Evolutionary conservation across 2,888 invertebrate species (phyloP).

Genomic region (Steinernema scapterisci): DNA sequence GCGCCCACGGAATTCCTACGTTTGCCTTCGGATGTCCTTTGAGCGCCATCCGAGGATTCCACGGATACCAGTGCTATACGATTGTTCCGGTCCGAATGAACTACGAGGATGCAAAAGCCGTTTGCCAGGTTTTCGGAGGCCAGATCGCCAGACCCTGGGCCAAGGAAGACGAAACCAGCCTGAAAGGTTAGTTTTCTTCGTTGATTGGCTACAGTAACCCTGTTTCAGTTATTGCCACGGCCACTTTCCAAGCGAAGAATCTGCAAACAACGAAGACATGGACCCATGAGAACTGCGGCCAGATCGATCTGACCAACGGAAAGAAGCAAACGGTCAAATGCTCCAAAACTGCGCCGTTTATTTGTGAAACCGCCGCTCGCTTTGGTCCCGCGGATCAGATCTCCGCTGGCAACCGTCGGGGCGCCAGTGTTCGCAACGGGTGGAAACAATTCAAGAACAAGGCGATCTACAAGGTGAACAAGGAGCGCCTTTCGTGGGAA

Average conservation of each 20-base stretch:
- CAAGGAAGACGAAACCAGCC: not conserved
- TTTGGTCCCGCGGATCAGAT: not conserved
- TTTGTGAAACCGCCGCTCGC: not conserved
- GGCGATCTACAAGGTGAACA: not conserved
- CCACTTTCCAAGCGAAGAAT: not conserved
- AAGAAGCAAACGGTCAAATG: not conserved
- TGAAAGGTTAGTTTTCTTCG: not conserved
- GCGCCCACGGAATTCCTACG: not conserved
- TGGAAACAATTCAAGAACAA: not conserved
- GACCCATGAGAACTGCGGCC: not conserved
- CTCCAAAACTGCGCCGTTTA: not conserved
- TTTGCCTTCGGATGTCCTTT: not conserved
- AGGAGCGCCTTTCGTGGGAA: not conserved
- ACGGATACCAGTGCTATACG: not conserved
- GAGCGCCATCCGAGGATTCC: not conserved
- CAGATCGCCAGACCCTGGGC: not conserved
- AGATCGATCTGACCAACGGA: not conserved
- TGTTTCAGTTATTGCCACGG: not conserved
- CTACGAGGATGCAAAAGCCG: constrained; percentile 4
- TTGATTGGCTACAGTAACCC: not conserved
- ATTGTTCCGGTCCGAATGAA: not conserved
- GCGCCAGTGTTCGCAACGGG: not conserved
- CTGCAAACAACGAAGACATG: not conserved
- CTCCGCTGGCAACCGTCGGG: not conserved
- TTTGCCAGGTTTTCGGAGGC: not conserved